Percentiles rank a stretch among this genome's conserved stretches.
Conservation (phyloP, 2,797 vertebrate genomes). For the Mormyrops boulengeri region DNA sequence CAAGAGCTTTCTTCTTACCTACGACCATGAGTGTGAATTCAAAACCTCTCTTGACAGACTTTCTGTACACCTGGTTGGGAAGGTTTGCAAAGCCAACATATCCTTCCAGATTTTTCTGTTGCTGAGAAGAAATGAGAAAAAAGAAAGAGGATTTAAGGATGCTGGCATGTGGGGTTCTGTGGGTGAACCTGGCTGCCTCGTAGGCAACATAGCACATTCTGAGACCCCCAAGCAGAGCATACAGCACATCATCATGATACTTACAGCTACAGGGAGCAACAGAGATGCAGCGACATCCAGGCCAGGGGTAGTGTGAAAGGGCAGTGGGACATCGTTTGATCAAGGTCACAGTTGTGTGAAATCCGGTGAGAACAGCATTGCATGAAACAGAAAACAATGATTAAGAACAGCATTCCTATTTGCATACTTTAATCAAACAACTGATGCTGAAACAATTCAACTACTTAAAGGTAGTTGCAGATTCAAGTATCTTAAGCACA, state of each 20-base stretch:
- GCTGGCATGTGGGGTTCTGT: background rate
- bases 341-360: background rate
- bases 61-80: conserved; percentile 97
- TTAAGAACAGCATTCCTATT: background rate
- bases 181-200: background rate
- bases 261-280: conserved; percentile 59
- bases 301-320: background rate
- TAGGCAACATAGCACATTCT: background rate
- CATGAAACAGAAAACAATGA: background rate
- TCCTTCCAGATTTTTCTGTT: conserved; percentile 98
- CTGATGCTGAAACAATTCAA: background rate
- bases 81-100: conserved; percentile 99
- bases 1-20: conserved; percentile 66
- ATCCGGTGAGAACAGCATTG: conserved; percentile 10
- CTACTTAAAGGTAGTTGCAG: background rate
- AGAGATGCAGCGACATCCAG: background rate
- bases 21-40: conserved; percentile 99
- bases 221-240: background rate
- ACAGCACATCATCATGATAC: conserved; percentile 34
- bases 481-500: background rate
- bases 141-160: conserved; percentile 1
- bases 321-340: background rate
- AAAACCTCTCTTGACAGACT: conserved; percentile 97
- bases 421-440: background rate
- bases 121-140: conserved; percentile 57